phyloP scores from a whole-genome alignment of 2,888 invertebrate species.

The Hypena proboscidalis region DNA sequence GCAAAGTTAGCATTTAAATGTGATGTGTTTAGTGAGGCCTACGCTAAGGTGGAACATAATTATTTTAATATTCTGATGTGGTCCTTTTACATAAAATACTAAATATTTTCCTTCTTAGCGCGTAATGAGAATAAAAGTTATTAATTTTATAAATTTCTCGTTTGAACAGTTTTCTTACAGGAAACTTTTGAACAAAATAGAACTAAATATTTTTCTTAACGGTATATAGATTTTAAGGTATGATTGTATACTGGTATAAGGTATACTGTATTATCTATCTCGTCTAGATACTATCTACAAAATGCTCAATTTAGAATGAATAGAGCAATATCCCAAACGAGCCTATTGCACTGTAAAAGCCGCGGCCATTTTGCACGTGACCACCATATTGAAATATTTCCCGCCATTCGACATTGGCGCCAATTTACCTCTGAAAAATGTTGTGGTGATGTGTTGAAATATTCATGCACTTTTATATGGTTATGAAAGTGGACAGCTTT shows the following conservation, averaged over 20 bases:
- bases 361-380: conserved; percentile 35
- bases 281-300: background rate
- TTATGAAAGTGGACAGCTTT: conserved; percentile 6
- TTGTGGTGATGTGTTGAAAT: conserved; percentile 29
- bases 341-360: conserved; percentile 20
- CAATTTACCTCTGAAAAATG: conserved; percentile 30
- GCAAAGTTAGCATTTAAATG: no score
- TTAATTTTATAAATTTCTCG: background rate
- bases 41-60: background rate
- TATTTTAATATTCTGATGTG: background rate
- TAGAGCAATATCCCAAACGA: conserved; percentile 20
- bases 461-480: conserved; percentile 23
- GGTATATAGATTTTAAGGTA: no score
- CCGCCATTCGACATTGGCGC: conserved; percentile 20
- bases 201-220: no score
- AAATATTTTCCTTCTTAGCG: background rate
- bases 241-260: no score
- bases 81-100: background rate
- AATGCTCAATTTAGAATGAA: conserved; percentile 15
- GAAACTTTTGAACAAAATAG: no score
- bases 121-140: background rate
- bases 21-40: no score
- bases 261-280: no score
- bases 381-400: conserved; percentile 27
- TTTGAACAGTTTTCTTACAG: no score